Evolutionary conservation across 2,797 vertebrate species (phyloP).

Genomic region (Poecilia gillii): DNA sequence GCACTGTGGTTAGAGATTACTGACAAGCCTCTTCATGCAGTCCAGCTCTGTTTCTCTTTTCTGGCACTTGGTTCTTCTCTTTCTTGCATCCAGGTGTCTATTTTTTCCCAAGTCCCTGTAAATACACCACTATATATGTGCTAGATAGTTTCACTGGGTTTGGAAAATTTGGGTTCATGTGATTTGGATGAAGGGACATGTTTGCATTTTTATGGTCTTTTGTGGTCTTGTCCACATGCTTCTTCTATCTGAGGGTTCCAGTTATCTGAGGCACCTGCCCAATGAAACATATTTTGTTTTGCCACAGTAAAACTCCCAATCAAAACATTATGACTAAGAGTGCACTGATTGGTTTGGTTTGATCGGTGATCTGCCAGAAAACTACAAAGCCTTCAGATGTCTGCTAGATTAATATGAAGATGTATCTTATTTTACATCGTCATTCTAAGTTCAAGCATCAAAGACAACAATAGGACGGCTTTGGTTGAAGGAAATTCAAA

Average conservation of each 20-base stretch:
- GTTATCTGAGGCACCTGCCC: background rate
- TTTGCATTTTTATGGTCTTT: background rate
- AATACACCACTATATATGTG: constrained; percentile 40
- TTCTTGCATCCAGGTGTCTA: constrained; percentile 8
- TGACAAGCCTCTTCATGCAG: constrained; percentile 69
- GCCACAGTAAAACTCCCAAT: background rate
- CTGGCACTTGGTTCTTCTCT: constrained; percentile 31
- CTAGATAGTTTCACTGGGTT: constrained; percentile 32
- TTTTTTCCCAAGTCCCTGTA: constrained; percentile 40
- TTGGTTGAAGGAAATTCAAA: background rate
- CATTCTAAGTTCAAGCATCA: background rate
- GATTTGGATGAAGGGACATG: background rate
- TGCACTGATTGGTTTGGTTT: background rate
- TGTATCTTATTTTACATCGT: background rate
- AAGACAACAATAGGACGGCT: background rate
- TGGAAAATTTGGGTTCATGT: background rate
- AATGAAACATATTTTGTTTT: background rate
- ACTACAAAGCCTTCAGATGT: background rate
- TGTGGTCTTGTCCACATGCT: background rate
- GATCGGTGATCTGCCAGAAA: no score
- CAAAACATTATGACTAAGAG: constrained; percentile 1
- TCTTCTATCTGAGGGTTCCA: background rate
- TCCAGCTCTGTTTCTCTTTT: constrained; percentile 53
- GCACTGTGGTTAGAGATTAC: constrained; percentile 78
- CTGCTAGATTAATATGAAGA: background rate